A percentile compares a stretch with the other conserved stretches of the same genome.
Conservation (phyloP, 2,888 invertebrate genomes). For the Eledona agricola region DNA sequence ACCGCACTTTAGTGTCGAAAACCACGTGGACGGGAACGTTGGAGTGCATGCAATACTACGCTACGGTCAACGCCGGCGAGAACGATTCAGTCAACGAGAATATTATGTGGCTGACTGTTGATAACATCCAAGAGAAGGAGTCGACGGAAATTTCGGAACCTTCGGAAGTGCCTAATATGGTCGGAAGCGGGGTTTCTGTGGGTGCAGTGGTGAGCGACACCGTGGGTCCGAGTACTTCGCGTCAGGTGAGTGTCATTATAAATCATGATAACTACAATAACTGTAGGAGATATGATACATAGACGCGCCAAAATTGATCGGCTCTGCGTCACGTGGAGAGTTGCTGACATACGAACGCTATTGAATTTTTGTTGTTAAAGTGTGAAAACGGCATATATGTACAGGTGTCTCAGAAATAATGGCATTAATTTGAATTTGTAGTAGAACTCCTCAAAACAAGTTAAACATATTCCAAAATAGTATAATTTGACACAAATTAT, state of each 20-base stretch:
- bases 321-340: too few species aligned
- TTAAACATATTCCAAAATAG: too few species aligned
- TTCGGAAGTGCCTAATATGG: conserved; percentile 87
- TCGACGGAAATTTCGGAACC: conserved; percentile 80
- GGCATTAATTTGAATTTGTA: too few species aligned
- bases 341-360: too few species aligned
- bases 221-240: conserved; percentile 79
- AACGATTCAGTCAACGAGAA: conserved; percentile 75
- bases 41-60: conserved; percentile 99
- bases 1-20: conserved; percentile 88
- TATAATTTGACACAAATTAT: too few species aligned
- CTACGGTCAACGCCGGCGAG: conserved; percentile 89
- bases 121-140: conserved; percentile 89
- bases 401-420: too few species aligned
- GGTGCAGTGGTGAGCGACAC: conserved; percentile 95
- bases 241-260: conserved; percentile 53
- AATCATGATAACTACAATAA: neutral
- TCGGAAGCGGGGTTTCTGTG: conserved; percentile 94
- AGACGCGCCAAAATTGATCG: conserved; percentile 5
- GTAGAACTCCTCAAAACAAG: too few species aligned
- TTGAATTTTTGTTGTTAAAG: too few species aligned
- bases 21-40: conserved; percentile 95
- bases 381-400: too few species aligned
- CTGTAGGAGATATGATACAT: neutral
- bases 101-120: conserved; percentile 95